phyloP scores from a whole-genome alignment of 2,797 vertebrate genomes.

The Carapus acus region DNA sequence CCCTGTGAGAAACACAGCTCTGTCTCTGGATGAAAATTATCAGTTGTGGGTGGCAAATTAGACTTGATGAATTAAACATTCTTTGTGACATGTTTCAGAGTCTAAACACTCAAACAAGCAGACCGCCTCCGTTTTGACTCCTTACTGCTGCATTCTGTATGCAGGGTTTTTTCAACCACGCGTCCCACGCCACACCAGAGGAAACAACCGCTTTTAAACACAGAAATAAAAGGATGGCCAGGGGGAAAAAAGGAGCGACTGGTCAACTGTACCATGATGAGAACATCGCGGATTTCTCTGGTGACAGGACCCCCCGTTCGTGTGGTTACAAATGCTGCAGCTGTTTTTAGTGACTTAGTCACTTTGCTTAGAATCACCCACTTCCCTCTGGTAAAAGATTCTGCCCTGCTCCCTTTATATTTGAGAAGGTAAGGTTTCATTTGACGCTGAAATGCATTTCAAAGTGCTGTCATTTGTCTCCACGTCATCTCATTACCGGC shows the following conservation, averaged over 20 bases:
- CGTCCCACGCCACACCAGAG: conserved; percentile 29
- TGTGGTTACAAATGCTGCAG: conserved; percentile 7
- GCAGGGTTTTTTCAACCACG: conserved; percentile 27
- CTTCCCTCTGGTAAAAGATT: conserved; percentile 20
- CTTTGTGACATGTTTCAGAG: conserved; percentile 17
- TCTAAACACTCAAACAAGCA: conserved; percentile 30
- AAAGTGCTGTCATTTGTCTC: not conserved
- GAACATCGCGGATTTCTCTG: conserved; percentile 10
- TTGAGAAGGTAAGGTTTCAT: not conserved
- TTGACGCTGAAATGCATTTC: conserved; percentile 1
- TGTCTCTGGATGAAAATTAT: conserved; percentile 28
- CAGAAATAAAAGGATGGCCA: conserved; percentile 24
- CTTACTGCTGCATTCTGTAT: conserved; percentile 26
- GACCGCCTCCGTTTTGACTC: not conserved
- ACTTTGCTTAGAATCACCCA: conserved; percentile 21
- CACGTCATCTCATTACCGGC: not conserved
- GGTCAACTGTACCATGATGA: conserved; percentile 23
- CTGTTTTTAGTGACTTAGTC: conserved; percentile 18
- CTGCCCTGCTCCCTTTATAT: conserved; percentile 3
- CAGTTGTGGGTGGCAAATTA: conserved; percentile 28
- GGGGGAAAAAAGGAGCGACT: conserved; percentile 16
- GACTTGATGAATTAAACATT: conserved; percentile 35
- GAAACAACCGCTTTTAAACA: conserved; percentile 10
- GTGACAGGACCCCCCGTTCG: conserved; percentile 19
- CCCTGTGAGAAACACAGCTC: conserved; percentile 31